These are phyloP conservation scores for Microcebus jonahi DNA, from an alignment of 2,113 vertebrate species.

Conservation along the genomic window DNA sequence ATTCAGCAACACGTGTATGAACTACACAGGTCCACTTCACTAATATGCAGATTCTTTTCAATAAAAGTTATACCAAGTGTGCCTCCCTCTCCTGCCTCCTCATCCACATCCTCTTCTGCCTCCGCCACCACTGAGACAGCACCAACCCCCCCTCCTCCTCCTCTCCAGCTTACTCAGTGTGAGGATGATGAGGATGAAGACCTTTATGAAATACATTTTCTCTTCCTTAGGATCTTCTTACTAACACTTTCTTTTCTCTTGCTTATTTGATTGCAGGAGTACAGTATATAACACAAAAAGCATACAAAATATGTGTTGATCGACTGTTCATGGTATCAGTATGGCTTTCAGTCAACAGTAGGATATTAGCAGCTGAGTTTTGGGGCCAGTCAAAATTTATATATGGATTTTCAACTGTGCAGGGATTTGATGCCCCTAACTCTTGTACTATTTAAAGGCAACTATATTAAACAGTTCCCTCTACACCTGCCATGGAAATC, in stretches of 20 bases:
- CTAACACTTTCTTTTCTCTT: not conserved
- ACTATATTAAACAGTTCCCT: not conserved
- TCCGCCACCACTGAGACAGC: not conserved
- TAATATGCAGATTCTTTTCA: not conserved
- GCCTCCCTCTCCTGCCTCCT: not conserved
- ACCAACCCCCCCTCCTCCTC: not conserved
- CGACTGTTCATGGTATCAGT: not conserved
- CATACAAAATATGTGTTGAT: not conserved
- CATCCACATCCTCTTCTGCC: not conserved
- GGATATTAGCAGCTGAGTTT: not conserved
- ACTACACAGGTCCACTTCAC: not conserved
- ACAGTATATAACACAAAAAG: not conserved
- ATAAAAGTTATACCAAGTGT: not conserved
- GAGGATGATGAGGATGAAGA: not conserved
- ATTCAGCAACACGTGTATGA: not conserved
- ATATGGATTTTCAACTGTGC: not conserved
- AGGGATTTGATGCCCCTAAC: not conserved
- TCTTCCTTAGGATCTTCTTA: not conserved
- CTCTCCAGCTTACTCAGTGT: not conserved
- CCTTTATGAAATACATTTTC: not conserved
- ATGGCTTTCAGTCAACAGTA: not conserved
- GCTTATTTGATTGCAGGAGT: not conserved
- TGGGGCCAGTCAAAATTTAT: not conserved
- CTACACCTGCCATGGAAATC: not conserved
- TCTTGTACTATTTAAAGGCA: not conserved